Evolutionary conservation across 2,797 vertebrate species (phyloP).

Genomic region (Trematomus bernacchii): DNA sequence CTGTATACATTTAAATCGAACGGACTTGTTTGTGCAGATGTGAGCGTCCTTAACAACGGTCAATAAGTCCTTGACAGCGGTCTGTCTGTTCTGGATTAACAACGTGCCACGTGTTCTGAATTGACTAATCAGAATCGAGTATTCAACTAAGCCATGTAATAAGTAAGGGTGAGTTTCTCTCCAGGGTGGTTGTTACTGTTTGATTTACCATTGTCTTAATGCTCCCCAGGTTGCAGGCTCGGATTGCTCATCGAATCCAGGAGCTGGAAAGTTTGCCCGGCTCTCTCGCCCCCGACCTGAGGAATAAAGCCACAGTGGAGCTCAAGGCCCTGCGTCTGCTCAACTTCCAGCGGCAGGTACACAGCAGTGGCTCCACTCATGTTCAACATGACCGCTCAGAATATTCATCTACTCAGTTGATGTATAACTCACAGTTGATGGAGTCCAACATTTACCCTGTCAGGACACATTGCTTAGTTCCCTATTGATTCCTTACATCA

Average conservation of each 20-base stretch:
- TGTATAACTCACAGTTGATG: background rate
- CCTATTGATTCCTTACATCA: background rate
- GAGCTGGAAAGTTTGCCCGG: conserved; percentile 98
- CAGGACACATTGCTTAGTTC: background rate
- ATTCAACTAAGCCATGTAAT: too few species aligned
- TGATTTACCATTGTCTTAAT: background rate
- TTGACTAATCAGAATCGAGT: too few species aligned
- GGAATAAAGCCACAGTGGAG: conserved; percentile 98
- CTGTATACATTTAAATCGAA: too few species aligned
- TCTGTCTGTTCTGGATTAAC: too few species aligned
- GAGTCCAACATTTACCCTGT: background rate
- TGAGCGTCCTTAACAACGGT: too few species aligned
- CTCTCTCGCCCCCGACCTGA: conserved; percentile 94
- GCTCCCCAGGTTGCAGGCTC: conserved; percentile 91
- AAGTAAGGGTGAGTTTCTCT: too few species aligned
- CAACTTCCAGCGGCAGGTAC: conserved; percentile 98
- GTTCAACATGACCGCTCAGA: background rate
- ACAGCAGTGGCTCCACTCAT: background rate
- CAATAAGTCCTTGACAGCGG: too few species aligned
- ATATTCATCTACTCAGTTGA: background rate
- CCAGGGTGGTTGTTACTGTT: background rate
- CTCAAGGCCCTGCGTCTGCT: conserved; percentile 96
- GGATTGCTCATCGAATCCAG: conserved; percentile 97
- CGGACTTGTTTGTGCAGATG: too few species aligned
- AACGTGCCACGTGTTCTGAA: too few species aligned